Conservation (phyloP, 2,797 vertebrate genomes). For the Denticeps clupeoides region DNA sequence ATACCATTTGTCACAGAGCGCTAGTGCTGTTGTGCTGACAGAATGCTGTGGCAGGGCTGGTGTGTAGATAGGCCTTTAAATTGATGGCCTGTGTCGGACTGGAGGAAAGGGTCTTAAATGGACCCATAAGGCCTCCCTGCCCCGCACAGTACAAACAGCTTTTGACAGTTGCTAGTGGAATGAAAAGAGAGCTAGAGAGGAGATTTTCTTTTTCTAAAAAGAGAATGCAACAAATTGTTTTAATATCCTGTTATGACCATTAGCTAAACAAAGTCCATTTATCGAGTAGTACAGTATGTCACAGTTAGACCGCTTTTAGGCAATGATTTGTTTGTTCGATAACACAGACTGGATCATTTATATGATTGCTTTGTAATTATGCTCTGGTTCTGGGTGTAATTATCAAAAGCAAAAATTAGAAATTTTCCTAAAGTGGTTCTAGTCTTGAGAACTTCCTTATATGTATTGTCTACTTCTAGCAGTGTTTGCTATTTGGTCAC, state of each 20-base stretch:
- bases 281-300: too few relatives aligned
- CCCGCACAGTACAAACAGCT: slow-evolving; percentile 20
- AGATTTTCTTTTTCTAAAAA: too few relatives aligned
- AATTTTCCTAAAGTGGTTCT: slow-evolving; percentile 12
- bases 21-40: slow-evolving; percentile 23
- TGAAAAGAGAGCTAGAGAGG: neutral
- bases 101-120: slow-evolving; percentile 40
- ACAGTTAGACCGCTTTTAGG: neutral
- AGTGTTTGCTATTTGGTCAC: slow-evolving; percentile 5
- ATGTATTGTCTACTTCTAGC: slow-evolving; percentile 6
- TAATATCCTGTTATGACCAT: too few relatives aligned
- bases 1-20: slow-evolving; percentile 37
- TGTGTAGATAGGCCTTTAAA: slow-evolving; percentile 36
- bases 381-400: neutral
- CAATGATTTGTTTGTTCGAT: neutral
- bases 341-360: neutral
- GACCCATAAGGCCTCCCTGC: slow-evolving; percentile 28
- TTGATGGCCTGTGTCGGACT: slow-evolving; percentile 36
- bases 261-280: too few relatives aligned
- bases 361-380: slow-evolving; percentile 2
- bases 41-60: slow-evolving; percentile 24
- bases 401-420: slow-evolving; percentile 3
- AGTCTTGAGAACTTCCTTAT: slow-evolving; percentile 12
- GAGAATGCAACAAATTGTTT: too few relatives aligned
- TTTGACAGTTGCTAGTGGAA: slow-evolving; percentile 10